phyloP scores from a whole-genome alignment of 2,113 vertebrate genomes.

The Pogona vitticeps region DNA sequence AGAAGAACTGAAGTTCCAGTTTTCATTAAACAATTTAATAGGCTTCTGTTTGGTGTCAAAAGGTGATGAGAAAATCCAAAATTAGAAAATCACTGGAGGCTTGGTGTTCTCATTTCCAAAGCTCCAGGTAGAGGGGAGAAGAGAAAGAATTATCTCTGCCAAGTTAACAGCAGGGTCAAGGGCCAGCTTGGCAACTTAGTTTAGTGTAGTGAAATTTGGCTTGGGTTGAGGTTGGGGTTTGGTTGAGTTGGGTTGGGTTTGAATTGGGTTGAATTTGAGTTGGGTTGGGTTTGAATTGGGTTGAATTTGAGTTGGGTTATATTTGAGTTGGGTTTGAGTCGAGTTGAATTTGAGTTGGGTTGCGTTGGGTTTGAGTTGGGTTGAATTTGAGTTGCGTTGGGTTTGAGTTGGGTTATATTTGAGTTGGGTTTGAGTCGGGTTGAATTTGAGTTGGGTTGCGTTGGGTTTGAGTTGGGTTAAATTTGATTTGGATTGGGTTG shows the following conservation, averaged over 20 bases:
- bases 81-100: slow-evolving; percentile 43
- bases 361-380: too few relatives aligned
- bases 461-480: background rate
- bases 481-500: too few relatives aligned
- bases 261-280: background rate
- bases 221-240: too few relatives aligned
- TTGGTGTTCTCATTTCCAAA: slow-evolving; percentile 47
- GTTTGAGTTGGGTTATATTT: too few relatives aligned
- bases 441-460: too few relatives aligned
- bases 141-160: background rate
- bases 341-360: too few relatives aligned
- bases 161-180: background rate
- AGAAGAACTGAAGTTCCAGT: background rate
- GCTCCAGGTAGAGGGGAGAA: slow-evolving; percentile 17
- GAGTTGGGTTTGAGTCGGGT: background rate
- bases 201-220: too few relatives aligned
- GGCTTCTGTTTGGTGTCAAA: slow-evolving; percentile 23
- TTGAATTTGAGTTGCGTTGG: background rate
- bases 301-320: background rate
- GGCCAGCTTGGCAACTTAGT: too few relatives aligned
- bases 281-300: too few relatives aligned
- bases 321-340: background rate
- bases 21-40: slow-evolving; percentile 35
- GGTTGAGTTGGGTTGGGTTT: too few relatives aligned
- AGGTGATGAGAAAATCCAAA: slow-evolving; percentile 55